A percentile compares a stretch with the other conserved stretches of the same genome.
phyloP scores from a whole-genome alignment of 2,797 vertebrate genomes.

The Ibycter americanus region DNA sequence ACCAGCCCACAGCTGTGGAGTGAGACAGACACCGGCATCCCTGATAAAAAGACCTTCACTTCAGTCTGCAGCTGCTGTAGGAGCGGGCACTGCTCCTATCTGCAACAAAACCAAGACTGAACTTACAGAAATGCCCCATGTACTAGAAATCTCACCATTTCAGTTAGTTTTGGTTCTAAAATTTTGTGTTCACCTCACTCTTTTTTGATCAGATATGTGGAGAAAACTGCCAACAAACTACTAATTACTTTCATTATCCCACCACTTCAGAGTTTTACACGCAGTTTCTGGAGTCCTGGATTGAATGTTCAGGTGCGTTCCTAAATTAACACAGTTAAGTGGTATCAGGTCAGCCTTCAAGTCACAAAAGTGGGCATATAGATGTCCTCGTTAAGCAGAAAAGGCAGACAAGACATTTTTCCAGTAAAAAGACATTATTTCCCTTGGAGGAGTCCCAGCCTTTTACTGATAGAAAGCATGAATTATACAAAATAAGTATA shows the following conservation, averaged over 20 bases:
- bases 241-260: background rate
- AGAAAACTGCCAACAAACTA: background rate
- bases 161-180: background rate
- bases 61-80: background rate
- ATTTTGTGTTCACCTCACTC: background rate
- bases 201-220: background rate
- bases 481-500: conserved; percentile 34
- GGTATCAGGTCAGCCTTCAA: background rate
- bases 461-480: background rate
- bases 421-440: conserved; percentile 24
- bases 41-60: background rate
- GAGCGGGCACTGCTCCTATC: background rate
- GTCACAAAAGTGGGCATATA: conserved; percentile 2
- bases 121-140: background rate
- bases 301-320: background rate
- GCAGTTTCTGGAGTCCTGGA: background rate
- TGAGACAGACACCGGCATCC: background rate
- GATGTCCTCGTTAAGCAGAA: conserved; percentile 25
- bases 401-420: conserved; percentile 38
- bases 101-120: background rate
- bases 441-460: background rate
- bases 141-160: background rate
- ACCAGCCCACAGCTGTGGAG: rapidly evolving
- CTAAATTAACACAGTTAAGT: conserved; percentile 23
- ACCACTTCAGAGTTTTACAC: background rate